A percentile compares a stretch with the other conserved stretches of the same genome.
phyloP scores from a whole-genome alignment of 1,140 invertebrate species.

The Drosophila pectinifera region DNA sequence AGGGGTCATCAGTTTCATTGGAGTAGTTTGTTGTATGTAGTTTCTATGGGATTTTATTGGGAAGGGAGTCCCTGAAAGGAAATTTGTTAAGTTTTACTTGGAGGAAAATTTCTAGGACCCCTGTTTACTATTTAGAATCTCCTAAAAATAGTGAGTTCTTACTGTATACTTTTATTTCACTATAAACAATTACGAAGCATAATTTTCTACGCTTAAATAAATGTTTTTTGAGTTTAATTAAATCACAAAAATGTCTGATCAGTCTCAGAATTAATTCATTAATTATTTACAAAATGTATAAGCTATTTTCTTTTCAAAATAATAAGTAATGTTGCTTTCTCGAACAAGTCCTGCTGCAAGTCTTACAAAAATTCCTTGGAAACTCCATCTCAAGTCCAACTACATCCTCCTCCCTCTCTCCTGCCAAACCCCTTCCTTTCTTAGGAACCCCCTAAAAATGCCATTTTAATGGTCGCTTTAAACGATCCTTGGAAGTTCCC shows the following conservation, averaged over 20 bases:
- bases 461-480: constrained; percentile 41
- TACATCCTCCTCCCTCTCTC: not conserved
- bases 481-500: constrained; percentile 64
- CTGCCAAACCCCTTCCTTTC: not conserved
- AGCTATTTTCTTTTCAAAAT: too few species aligned
- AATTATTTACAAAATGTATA: too few species aligned
- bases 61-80: not conserved
- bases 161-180: too few species aligned
- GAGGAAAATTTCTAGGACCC: too few species aligned
- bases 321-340: too few species aligned
- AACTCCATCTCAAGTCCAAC: not conserved
- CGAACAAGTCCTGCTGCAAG: not conserved
- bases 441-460: not conserved
- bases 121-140: too few species aligned
- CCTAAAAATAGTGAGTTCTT: too few species aligned
- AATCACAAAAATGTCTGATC: not conserved
- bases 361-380: not conserved
- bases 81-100: not conserved
- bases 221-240: not conserved
- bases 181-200: too few species aligned
- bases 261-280: too few species aligned
- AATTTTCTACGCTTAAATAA: too few species aligned
- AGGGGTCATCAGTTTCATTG: constrained; percentile 5
- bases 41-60: not conserved
- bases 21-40: not conserved